Base-by-base conservation (phyloP, 1,140 invertebrate genomes). In the Drosophila tropicalis region DNA sequence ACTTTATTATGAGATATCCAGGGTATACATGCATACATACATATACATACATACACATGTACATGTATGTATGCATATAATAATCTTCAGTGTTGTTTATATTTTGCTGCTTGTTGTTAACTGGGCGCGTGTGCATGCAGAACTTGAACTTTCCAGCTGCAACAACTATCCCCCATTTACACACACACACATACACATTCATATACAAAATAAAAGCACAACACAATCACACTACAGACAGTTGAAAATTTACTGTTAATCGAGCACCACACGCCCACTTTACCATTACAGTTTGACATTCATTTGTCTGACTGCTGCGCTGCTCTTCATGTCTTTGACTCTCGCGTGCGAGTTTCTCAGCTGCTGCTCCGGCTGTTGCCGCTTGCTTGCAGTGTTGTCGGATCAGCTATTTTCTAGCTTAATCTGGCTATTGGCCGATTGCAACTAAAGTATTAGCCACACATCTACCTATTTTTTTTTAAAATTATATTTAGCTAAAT, bases 161-260 rank as follows among this genome's bases (percentile, higher is more conserved):
- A 40, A 32, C 47, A 29, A 29, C 29, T 29, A 29, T 29, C 29
- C 29, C 29, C 29, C 29, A 6, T 29, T 29, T 29, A 29, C 6
- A 29, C 5, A 19, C 34, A 36, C 34, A 57, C 44, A 51, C 5
- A 9, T 55, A 57, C 62, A 61, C n/a, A 22, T 2, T 1, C 54
- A 67, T n/a, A 73, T 29, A 29, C 5, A 29, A 29, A 29, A 29
- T 29, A 29, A 29, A 29, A 29, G 25, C 25, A 19, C 34, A 51
- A 73, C 69, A 51, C 44, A 51, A 67, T 60, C 55, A 61, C 9
- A 66, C 32, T 72, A 66, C 39, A 55, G 44, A 67, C 56, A 57
- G 71, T 64, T 64, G 62, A 63, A 75, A 67, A 75, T 75, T 74
- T 74, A 75, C 72, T 61, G 71, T 75, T 75, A 75, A 75, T 67